Base-by-base conservation (phyloP, 2,888 invertebrate genomes). In the Hoplodrina blanda region DNA sequence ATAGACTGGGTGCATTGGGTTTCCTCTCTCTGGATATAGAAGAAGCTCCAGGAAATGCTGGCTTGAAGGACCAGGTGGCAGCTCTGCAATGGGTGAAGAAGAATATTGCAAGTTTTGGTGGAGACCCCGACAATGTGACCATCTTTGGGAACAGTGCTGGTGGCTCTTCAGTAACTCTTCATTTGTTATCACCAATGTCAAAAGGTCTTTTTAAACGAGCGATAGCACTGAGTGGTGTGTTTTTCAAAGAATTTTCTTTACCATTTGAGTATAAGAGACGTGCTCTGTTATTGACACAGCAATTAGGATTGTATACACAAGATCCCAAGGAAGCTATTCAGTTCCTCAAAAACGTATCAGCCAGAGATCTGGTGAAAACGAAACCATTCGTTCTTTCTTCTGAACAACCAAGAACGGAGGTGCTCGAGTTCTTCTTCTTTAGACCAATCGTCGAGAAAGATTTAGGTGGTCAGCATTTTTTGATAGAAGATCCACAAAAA, bases 31-130 rank as follows among this genome's bases (percentile, higher is more conserved):
- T 96, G 11, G 86, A 89, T 33, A 95, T 94, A 30, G 77, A 81
- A 25, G 95, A 93, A 78, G 96, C 95, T 0, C 95, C 96, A 0
- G 97, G 97, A 17, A 97, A 97, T 84, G 95, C 95, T 76, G 96
- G 96, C 0, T 83, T 96, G n/a, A 96, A 96, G 50, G 86, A 86
- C 30, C 84, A 86, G 65, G 81, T 85, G 0, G 76, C 78, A 10
- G 86, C 85, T 6, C 19, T 87, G 17, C 73, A 60, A 62, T 87
- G 85, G 85, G 78, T 87, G 4, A 78, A 80, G 15, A 70, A 64
- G 8, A 86, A 85, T 49, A 86, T 87, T 17, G 61, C 56, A 0
- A 66, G 67, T 1, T 86, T 87, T 57, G 85, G 86, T 11, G 86
- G 87, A 10, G 80, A 86, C 64, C 79, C 85, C 5, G 69, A 70